Evolutionary conservation across 2,113 vertebrate species (phyloP).

Genomic region (Oreocharis arfaki): DNA sequence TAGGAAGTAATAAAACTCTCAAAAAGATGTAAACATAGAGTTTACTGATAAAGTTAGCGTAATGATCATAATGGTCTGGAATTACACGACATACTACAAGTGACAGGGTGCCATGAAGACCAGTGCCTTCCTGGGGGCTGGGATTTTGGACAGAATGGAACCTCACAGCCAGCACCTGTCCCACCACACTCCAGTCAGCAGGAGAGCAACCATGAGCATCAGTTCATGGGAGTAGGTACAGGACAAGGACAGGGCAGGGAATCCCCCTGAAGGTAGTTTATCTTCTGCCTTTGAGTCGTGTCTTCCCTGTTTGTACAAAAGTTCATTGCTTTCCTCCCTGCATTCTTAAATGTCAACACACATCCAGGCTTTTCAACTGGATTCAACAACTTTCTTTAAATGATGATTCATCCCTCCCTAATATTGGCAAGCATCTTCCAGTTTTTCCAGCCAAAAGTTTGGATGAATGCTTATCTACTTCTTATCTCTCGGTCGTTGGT

Average conservation of each 20-base stretch:
- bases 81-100: not conserved
- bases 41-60: not conserved
- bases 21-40: not conserved
- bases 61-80: not conserved
- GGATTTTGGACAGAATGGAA: not conserved
- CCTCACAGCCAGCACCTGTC: not conserved
- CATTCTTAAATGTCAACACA: not conserved
- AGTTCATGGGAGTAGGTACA: not conserved
- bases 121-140: not conserved
- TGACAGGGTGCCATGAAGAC: not conserved
- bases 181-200: not conserved
- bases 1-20: not conserved
- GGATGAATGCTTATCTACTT: not conserved
- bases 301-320: not conserved
- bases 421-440: not conserved
- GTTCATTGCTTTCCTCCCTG: not conserved
- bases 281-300: not conserved
- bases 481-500: not conserved
- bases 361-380: not conserved
- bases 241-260: not conserved
- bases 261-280: not conserved
- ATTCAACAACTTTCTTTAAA: not conserved
- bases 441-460: not conserved
- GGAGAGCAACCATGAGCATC: accelerated
- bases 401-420: not conserved